Percentiles rank a stretch among this genome's conserved stretches.
Evolutionary conservation across 2,113 vertebrate species (phyloP).

Genomic region (Bufo gargarizans): DNA sequence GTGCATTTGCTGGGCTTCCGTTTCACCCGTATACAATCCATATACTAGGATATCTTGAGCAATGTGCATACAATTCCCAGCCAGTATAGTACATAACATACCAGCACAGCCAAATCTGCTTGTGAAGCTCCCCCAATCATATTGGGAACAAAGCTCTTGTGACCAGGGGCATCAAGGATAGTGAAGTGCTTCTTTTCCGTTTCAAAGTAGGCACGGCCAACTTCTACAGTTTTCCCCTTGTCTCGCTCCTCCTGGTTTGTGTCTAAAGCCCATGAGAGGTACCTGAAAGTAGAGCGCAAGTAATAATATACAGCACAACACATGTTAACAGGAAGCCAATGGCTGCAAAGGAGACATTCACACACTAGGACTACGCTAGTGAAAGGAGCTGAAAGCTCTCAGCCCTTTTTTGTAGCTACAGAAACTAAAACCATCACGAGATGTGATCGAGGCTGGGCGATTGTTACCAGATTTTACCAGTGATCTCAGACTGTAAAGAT

Average conservation of each 20-base stretch:
- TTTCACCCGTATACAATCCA: not conserved
- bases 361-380: too few species aligned
- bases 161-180: conserved; percentile 96
- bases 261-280: conserved; percentile 98
- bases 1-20: not conserved
- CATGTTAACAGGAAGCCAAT: not conserved
- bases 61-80: not conserved
- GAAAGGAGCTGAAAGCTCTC: too few species aligned
- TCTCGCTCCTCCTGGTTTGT: conserved; percentile 99
- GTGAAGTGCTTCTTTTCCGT: conserved; percentile 99
- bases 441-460: too few species aligned
- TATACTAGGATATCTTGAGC: not conserved
- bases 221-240: conserved; percentile 99
- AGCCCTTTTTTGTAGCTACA: too few species aligned
- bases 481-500: too few species aligned
- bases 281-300: conserved; percentile 74
- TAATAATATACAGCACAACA: not conserved
- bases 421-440: too few species aligned
- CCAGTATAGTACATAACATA: conserved; percentile 68
- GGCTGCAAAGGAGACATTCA: too few species aligned
- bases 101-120: conserved; percentile 96
- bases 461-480: too few species aligned
- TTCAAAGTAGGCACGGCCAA: conserved; percentile 97
- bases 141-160: conserved; percentile 99
- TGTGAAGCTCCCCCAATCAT: conserved; percentile 99